Conservation (phyloP, 2,888 invertebrate species). For the Prosapia bicincta region DNA sequence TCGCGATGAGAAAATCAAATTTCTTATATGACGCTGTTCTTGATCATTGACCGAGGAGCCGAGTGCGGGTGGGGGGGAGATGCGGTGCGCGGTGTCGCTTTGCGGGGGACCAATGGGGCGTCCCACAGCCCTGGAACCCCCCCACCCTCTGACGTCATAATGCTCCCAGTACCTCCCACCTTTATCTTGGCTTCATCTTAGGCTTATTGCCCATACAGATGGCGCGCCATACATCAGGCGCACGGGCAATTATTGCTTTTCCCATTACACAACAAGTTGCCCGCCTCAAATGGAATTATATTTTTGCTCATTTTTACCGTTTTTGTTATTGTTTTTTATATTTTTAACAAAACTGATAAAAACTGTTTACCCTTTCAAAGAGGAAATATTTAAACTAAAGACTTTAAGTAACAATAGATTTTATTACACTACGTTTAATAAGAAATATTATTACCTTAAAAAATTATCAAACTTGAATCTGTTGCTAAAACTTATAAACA, state of each 20-base stretch:
- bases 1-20: constrained; percentile 30
- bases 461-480: too few species aligned
- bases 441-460: too few species aligned
- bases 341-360: too few species aligned
- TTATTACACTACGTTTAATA: too few species aligned
- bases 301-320: too few species aligned
- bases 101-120: constrained; percentile 31
- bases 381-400: too few species aligned
- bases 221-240: not conserved
- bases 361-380: too few species aligned
- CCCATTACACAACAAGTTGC: too few species aligned
- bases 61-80: constrained; percentile 34
- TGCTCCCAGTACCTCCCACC: not conserved
- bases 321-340: too few species aligned
- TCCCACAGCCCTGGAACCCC: constrained; percentile 15
- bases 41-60: constrained; percentile 20
- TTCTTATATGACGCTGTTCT: constrained; percentile 21
- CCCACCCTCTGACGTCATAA: not conserved
- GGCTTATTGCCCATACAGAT: constrained; percentile 4
- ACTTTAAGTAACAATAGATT: too few species aligned
- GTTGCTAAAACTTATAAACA: too few species aligned
- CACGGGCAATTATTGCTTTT: not conserved
- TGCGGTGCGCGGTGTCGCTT: constrained; percentile 37
- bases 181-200: constrained; percentile 25
- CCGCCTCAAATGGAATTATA: too few species aligned